phyloP scores from a whole-genome alignment of 1,140 invertebrate species.

The Zaprionus capensis region DNA sequence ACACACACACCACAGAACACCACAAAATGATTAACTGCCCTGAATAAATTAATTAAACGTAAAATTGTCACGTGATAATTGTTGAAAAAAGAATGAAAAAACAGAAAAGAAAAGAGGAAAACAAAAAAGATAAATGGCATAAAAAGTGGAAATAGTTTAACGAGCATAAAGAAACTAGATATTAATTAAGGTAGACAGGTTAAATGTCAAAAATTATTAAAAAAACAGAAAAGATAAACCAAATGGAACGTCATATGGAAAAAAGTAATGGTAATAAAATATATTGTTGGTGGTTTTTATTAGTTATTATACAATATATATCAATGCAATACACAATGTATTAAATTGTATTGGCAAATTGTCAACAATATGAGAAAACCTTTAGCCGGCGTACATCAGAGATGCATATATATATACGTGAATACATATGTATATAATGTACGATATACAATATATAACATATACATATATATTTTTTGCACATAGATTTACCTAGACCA shows the following conservation, averaged over 20 bases:
- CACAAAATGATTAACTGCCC: constrained; percentile 61
- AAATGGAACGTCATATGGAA: constrained; percentile 53
- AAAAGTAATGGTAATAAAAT: constrained; percentile 48
- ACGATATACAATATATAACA: constrained; percentile 73
- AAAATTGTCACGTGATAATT: constrained; percentile 83
- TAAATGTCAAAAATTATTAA: constrained; percentile 39
- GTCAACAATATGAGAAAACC: constrained; percentile 47
- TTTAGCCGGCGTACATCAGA: constrained; percentile 34
- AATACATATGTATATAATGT: constrained; percentile 77
- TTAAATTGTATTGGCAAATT: constrained; percentile 74
- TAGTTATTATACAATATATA: constrained; percentile 56
- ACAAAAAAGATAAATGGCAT: constrained; percentile 17
- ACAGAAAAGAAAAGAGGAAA: constrained; percentile 18
- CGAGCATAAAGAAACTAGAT: constrained; percentile 65
- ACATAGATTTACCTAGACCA: constrained; percentile 78
- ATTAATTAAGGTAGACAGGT: constrained; percentile 76
- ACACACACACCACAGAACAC: constrained; percentile 31
- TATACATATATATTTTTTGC: constrained; percentile 76
- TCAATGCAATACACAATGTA: constrained; percentile 55
- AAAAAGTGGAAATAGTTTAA: constrained; percentile 46
- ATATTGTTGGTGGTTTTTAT: constrained; percentile 79
- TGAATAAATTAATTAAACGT: constrained; percentile 75
- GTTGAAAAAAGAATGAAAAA: constrained; percentile 53
- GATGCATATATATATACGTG: constrained; percentile 30
- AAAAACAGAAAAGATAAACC: constrained; percentile 22